Conservation (phyloP, 2,797 vertebrate genomes). For the Sebastes flavidus region DNA sequence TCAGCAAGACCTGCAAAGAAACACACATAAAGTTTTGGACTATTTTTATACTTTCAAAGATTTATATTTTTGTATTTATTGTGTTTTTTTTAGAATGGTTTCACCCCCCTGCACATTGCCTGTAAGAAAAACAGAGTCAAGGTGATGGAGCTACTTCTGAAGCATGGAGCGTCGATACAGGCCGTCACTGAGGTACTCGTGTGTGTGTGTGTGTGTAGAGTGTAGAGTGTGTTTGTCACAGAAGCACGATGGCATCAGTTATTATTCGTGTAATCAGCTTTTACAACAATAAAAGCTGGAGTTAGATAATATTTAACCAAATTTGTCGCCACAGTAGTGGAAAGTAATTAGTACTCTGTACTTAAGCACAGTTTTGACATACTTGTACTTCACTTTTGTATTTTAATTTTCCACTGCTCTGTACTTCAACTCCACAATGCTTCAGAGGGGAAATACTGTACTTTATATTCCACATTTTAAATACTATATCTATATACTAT, state of each 20-base stretch:
- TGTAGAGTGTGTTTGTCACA: background rate
- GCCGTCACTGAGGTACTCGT: constrained; percentile 93
- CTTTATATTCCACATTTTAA: background rate
- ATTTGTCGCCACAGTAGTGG: too few relatives aligned
- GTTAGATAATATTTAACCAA: too few relatives aligned
- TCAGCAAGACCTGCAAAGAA: constrained; percentile 3
- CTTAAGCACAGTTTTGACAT: too few relatives aligned
- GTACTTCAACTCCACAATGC: background rate
- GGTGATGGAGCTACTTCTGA: constrained; percentile 96
- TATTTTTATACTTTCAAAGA: constrained; percentile 61
- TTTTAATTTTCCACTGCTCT: background rate
- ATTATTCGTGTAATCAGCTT: background rate
- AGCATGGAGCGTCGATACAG: constrained; percentile 89
- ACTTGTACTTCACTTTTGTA: background rate
- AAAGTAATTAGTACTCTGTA: too few relatives aligned
- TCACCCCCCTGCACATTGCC: constrained; percentile 98
- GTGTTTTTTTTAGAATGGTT: constrained; percentile 89
- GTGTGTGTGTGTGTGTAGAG: background rate
- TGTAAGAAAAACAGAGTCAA: constrained; percentile 99
- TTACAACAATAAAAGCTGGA: background rate
- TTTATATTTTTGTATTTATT: constrained; percentile 75
- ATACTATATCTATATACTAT: background rate
- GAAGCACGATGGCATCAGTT: background rate
- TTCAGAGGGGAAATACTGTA: background rate
- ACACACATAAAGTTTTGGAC: background rate